These are phyloP conservation scores for Helogale parvula DNA, from an alignment of 2,113 vertebrate genomes.

Conservation along the genomic window DNA sequence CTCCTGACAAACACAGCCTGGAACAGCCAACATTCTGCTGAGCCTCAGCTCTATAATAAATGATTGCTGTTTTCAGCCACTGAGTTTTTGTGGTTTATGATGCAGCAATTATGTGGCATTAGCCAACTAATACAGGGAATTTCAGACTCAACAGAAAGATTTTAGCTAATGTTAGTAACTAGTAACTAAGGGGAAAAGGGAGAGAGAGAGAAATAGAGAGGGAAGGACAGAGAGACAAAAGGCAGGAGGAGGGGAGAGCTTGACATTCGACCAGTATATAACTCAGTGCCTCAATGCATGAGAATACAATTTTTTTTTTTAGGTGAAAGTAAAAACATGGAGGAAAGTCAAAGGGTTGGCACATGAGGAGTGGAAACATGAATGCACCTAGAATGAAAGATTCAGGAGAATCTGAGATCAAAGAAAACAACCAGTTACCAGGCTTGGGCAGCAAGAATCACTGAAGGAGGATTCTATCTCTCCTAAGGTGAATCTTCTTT, in stretches of 20 bases:
- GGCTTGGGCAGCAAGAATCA: not conserved
- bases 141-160: not conserved
- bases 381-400: not conserved
- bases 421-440: not conserved
- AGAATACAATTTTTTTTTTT: not conserved
- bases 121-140: not conserved
- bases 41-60: not conserved
- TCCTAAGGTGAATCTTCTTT: not conserved
- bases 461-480: not conserved
- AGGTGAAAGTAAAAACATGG: not conserved
- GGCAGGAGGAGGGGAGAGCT: accelerated
- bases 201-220: not conserved
- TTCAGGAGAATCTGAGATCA: not conserved
- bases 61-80: not conserved
- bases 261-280: not conserved
- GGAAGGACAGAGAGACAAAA: not conserved
- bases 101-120: not conserved
- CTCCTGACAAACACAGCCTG: not conserved
- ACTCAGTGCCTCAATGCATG: not conserved
- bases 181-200: not conserved
- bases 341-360: not conserved
- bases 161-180: not conserved
- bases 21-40: not conserved
- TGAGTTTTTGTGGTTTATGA: not conserved
- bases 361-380: not conserved